phyloP scores from a whole-genome alignment of 2,113 vertebrate genomes.

The Capreolus pygargus region DNA sequence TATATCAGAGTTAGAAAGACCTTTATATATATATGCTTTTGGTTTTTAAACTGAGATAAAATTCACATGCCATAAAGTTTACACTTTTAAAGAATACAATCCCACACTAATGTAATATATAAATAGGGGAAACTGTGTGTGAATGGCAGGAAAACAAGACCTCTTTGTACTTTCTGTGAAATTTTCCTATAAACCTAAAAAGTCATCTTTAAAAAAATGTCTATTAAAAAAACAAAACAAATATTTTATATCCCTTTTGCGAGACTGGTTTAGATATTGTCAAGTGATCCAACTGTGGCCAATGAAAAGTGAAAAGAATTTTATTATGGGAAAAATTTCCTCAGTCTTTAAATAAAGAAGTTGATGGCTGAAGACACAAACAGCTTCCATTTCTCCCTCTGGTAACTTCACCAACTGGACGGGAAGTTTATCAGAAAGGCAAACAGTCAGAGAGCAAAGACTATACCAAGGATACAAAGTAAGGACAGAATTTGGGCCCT shows the following conservation, averaged over 20 bases:
- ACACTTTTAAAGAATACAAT: not conserved
- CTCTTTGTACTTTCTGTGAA: not conserved
- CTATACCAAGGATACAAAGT: not conserved
- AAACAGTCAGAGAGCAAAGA: not conserved
- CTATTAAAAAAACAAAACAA: not conserved
- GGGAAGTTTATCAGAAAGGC: not conserved
- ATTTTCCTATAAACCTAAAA: not conserved
- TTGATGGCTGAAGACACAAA: not conserved
- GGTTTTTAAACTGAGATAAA: not conserved
- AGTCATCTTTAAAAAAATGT: not conserved
- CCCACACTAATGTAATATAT: not conserved
- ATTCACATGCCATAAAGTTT: not conserved
- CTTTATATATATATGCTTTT: not conserved
- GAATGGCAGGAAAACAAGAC: not conserved
- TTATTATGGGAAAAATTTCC: not conserved
- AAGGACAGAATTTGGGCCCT: not conserved
- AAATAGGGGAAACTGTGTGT: not conserved
- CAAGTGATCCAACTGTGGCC: not conserved
- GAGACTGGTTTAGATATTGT: not conserved
- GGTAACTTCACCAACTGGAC: not conserved
- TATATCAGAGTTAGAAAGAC: not conserved
- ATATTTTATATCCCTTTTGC: not conserved
- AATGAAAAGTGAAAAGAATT: not conserved
- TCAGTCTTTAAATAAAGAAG: not conserved
- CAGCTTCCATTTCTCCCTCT: not conserved